Base-by-base conservation (phyloP, 1,140 invertebrate species). In the Calliopsis andreniformis region DNA sequence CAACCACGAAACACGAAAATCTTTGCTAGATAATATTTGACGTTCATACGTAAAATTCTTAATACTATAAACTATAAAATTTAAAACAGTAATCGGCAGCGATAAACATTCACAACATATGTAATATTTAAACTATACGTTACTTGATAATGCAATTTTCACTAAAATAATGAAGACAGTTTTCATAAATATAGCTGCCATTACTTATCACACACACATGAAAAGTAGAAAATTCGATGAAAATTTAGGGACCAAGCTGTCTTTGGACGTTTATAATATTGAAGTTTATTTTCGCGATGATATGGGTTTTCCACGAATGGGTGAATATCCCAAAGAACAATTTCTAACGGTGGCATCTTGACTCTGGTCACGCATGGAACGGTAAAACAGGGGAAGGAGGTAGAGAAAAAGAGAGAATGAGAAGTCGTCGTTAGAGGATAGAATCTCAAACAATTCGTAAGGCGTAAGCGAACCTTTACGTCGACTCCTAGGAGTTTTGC, bases 331-430 rank as follows among this genome's bases (percentile, higher is more conserved):
- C 55, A 71, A 66, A 67, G 75, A 83, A 83, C 71, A 64, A 62
- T 67, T 83, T 72, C 78, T 84, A 84, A 83, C 81, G 78, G 81
- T 84, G 71, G 68, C 85, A 86, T 89, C 80, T 82, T 86, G 87
- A 88, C 80, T 84, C 87, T 71, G 80, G 87, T 89, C 88, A 89
- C 88, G 88, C 87, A 79, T 86, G 23, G 39, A 20, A 18, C 8
- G 0, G 10, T 6, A 16, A 18, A 1, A 18, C 1, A 1, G 16
- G 43, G 30, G 28, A 8, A 12, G 7, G 28, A 32, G 28, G 61
- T 25, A n/a, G 20, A 23, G 7, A n/a, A 20, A 6, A 8, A 28
- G 64, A 43, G 20, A 43, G 18, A 2, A 64, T 59, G 16, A 16
- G 5, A 56, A 68, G 76, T 63, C 82, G 73, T 87, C 79, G 83